These are phyloP conservation scores for Drosophila austrosaltans DNA, from an alignment of 2,888 invertebrate genomes.

Conservation along the genomic window DNA sequence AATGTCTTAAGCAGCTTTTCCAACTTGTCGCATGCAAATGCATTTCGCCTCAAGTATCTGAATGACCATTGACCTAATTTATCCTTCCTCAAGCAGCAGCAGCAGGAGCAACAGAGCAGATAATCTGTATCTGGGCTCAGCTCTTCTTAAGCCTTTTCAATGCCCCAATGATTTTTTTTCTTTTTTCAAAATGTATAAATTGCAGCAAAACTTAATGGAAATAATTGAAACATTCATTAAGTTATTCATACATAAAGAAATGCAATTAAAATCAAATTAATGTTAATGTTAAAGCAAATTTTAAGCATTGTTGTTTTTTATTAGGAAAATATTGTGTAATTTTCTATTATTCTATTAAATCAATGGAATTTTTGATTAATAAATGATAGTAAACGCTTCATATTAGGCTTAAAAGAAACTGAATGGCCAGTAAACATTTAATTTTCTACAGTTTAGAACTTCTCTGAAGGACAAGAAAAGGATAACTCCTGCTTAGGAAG, in stretches of 20 bases:
- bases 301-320: too few species aligned
- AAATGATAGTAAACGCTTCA: too few species aligned
- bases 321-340: too few species aligned
- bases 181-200: not conserved
- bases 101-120: not conserved
- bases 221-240: not conserved
- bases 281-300: too few species aligned
- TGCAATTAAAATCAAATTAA: too few species aligned
- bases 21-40: slow-evolving; percentile 7
- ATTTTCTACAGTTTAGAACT: too few species aligned
- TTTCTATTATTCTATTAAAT: too few species aligned
- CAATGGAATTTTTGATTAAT: too few species aligned
- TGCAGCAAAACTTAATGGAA: not conserved
- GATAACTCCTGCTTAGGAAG: too few species aligned
- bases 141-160: slow-evolving; percentile 9
- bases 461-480: too few species aligned
- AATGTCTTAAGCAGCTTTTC: slow-evolving; percentile 26
- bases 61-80: slow-evolving; percentile 27
- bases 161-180: not conserved
- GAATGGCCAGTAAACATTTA: too few species aligned
- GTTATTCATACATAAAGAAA: not conserved
- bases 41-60: slow-evolving; percentile 22
- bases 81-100: not conserved
- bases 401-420: too few species aligned
- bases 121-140: slow-evolving; percentile 3